phyloP scores from a whole-genome alignment of 2,888 invertebrate species.

The Elegia similella region DNA sequence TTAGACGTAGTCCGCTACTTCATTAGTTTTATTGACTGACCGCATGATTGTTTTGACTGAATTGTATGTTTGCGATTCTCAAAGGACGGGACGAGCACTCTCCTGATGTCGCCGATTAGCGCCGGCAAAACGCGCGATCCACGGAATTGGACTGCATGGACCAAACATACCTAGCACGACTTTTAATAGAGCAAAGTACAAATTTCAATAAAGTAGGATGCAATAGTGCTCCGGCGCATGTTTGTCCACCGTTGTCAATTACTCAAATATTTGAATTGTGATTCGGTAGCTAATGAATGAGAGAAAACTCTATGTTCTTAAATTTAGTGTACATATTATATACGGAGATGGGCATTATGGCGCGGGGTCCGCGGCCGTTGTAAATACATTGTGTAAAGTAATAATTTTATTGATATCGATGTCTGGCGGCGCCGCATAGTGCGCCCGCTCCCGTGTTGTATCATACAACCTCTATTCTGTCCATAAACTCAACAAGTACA shows the following conservation, averaged over 20 bases:
- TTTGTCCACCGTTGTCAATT: slow-evolving; percentile 82
- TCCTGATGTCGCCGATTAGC: slow-evolving; percentile 11
- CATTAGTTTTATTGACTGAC: slow-evolving; percentile 6
- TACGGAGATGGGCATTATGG: slow-evolving; percentile 80
- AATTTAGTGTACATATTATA: slow-evolving; percentile 79
- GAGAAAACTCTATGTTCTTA: slow-evolving; percentile 79
- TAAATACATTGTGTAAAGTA: slow-evolving; percentile 79
- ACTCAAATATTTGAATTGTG: slow-evolving; percentile 81
- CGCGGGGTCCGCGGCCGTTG: slow-evolving; percentile 68
- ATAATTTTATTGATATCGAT: slow-evolving; percentile 71
- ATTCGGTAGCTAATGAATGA: slow-evolving; percentile 82
- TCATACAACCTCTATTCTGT: slow-evolving; percentile 70
- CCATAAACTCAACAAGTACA: slow-evolving; percentile 73
- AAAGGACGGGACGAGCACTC: slow-evolving; percentile 6
- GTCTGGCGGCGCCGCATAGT: slow-evolving; percentile 48
- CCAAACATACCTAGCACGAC: slow-evolving; percentile 76
- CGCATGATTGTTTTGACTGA: slow-evolving; percentile 6
- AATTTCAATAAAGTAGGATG: slow-evolving; percentile 75
- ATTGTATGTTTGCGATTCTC: slow-evolving; percentile 3
- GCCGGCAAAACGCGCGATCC: slow-evolving; percentile 30
- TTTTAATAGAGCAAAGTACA: slow-evolving; percentile 76
- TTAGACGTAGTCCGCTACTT: slow-evolving; percentile 9
- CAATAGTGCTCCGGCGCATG: slow-evolving; percentile 76
- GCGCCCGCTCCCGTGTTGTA: slow-evolving; percentile 52
- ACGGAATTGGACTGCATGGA: slow-evolving; percentile 68